phyloP scores from a whole-genome alignment of 2,113 vertebrate species.

The Burhinus oedicnemus region DNA sequence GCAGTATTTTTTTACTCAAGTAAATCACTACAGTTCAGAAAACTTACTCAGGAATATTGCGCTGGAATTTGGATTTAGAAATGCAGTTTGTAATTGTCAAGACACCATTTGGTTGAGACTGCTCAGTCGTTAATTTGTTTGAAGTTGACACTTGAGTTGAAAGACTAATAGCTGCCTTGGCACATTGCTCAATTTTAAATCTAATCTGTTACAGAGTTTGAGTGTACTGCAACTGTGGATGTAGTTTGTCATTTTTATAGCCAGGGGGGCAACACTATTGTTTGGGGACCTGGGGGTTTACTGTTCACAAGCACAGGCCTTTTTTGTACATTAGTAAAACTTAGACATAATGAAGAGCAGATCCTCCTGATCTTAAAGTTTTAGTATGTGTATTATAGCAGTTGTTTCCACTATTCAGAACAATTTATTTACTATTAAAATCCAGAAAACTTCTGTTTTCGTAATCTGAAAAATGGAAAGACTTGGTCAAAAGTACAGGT shows the following conservation, averaged over 20 bases:
- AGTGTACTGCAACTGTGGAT: neutral
- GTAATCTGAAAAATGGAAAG: neutral
- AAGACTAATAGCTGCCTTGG: constrained; percentile 27
- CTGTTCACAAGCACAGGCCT: neutral
- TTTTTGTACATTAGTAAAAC: neutral
- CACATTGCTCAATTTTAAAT: neutral
- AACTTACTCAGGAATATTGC: neutral
- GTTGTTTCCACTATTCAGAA: neutral
- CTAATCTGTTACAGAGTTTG: neutral
- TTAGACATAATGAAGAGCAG: neutral
- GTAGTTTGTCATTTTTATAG: constrained; percentile 23
- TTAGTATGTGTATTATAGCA: neutral
- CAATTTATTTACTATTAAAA: neutral
- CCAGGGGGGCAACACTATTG: neutral
- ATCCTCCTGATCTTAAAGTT: neutral
- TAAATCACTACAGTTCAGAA: neutral
- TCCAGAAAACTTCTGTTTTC: neutral
- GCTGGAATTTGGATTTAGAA: neutral
- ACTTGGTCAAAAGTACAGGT: neutral
- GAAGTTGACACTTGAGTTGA: constrained; percentile 8
- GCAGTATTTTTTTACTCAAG: neutral
- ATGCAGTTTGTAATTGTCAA: constrained; percentile 36
- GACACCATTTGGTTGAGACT: neutral
- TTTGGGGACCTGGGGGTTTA: neutral
- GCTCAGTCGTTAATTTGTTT: constrained; percentile 1